Conservation (phyloP, 2,797 vertebrate genomes). For the Gouania willdenowi region DNA sequence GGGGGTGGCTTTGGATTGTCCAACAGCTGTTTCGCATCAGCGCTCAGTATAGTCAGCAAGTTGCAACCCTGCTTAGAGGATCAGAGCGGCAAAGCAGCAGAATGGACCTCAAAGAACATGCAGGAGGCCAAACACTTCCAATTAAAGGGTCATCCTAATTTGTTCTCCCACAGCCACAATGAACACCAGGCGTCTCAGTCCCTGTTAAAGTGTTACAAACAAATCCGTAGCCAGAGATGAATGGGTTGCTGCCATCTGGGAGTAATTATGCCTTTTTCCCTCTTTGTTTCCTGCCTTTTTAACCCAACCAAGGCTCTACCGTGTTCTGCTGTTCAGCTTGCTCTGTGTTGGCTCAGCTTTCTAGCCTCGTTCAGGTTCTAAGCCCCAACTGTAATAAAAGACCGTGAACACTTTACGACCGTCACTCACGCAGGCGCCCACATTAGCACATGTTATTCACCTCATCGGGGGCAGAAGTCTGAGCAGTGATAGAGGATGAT, state of each 20-base stretch:
- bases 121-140: conserved; percentile 50
- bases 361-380: conserved; percentile 52
- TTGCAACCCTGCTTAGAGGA: conserved; percentile 32
- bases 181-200: conserved; percentile 38
- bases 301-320: conserved; percentile 37
- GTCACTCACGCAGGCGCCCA: conserved; percentile 52
- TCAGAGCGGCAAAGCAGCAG: conserved; percentile 29
- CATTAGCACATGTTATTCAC: conserved; percentile 58
- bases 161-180: conserved; percentile 50
- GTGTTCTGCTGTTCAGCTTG: conserved; percentile 32
- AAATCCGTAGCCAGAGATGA: conserved; percentile 49
- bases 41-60: conserved; percentile 53
- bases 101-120: conserved; percentile 42
- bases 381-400: conserved; percentile 53
- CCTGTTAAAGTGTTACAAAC: conserved; percentile 20
- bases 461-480: conserved; percentile 35
- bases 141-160: conserved; percentile 74
- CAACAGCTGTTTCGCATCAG: conserved; percentile 78
- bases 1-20: conserved; percentile 11
- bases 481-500: conserved; percentile 5
- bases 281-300: conserved; percentile 72
- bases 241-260: conserved; percentile 70
- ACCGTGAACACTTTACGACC: conserved; percentile 59
- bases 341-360: conserved; percentile 49
- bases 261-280: conserved; percentile 68